These are phyloP conservation scores for Leptinotarsa tumamoca DNA, from an alignment of 2,888 invertebrate genomes.

Conservation along the genomic window DNA sequence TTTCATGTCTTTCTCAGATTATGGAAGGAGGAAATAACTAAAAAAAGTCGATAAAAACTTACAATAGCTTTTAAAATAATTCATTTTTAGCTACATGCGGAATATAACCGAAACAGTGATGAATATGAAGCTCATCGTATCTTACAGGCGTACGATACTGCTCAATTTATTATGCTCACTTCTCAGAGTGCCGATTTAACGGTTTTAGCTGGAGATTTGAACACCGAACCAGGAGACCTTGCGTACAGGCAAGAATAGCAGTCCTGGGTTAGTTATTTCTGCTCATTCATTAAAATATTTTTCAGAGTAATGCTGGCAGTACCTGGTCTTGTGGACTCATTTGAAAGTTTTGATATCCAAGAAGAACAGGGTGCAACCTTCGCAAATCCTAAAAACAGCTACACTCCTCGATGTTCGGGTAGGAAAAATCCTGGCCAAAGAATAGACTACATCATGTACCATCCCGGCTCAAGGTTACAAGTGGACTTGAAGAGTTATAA, in stretches of 20 bases:
- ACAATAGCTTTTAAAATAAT: neutral
- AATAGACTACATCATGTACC: constrained; percentile 92
- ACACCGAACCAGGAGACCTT: constrained; percentile 89
- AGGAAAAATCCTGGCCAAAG: constrained; percentile 82
- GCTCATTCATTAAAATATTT: constrained; percentile 21
- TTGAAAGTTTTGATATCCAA: constrained; percentile 58
- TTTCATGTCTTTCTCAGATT: no score
- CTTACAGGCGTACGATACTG: constrained; percentile 93
- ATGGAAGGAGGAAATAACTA: no score
- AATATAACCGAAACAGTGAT: constrained; percentile 86
- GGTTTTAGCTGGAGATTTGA: constrained; percentile 94
- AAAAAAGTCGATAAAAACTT: no score
- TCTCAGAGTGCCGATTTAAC: constrained; percentile 82
- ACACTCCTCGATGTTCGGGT: constrained; percentile 72
- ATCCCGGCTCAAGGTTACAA: constrained; percentile 60
- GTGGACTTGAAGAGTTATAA: constrained; percentile 71
- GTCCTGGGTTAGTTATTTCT: neutral
- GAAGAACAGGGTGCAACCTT: constrained; percentile 75
- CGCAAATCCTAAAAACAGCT: constrained; percentile 85
- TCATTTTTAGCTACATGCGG: constrained; percentile 87
- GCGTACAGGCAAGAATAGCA: constrained; percentile 72
- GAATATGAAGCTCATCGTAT: constrained; percentile 93
- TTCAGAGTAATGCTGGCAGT: constrained; percentile 71
- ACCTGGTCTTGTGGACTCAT: constrained; percentile 71
- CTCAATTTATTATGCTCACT: constrained; percentile 92